A percentile compares a stretch with the other conserved stretches of the same genome.
Evolutionary conservation across 64 coral and sea anemone species (phyloP).

Genomic region (Dendronephthya gigantea): DNA sequence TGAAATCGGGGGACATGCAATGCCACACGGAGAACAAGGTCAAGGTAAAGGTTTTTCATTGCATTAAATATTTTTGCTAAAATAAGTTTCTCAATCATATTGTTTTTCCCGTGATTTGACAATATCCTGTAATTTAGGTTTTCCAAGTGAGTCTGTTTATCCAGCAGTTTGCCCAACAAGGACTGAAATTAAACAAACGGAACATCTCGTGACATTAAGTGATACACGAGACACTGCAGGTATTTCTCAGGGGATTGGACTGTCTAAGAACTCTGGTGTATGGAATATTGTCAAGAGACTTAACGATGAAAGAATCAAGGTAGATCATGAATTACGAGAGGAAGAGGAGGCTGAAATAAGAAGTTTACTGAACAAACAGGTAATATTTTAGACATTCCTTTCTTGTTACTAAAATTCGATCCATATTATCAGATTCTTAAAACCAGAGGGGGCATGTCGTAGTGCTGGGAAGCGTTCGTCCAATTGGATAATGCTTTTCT

Average conservation of each 20-base stretch:
- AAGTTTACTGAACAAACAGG: constrained; percentile 72
- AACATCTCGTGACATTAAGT: neutral
- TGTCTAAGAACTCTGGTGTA: constrained; percentile 43
- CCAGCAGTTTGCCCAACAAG: neutral
- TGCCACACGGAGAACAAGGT: constrained; percentile 21
- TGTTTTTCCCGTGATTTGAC: neutral
- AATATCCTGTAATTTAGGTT: neutral
- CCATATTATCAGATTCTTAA: neutral
- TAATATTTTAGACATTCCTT: neutral
- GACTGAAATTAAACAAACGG: neutral
- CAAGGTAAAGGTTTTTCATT: neutral
- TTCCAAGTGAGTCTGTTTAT: neutral
- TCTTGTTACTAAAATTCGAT: neutral
- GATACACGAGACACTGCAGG: neutral
- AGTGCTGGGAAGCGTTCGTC: too few relatives aligned
- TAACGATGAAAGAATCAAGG: constrained; percentile 83
- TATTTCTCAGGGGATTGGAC: neutral
- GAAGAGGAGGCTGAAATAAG: constrained; percentile 74
- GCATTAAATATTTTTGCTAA: too few relatives aligned
- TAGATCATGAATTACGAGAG: constrained; percentile 66
- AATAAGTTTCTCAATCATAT: neutral
- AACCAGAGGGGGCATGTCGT: too few relatives aligned
- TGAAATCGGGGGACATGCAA: constrained; percentile 62
- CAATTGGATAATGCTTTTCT: too few relatives aligned
- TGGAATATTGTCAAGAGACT: constrained; percentile 78